Evolutionary conservation across 2,113 vertebrate species (phyloP).

Genomic region (Spizaetus ornatus): DNA sequence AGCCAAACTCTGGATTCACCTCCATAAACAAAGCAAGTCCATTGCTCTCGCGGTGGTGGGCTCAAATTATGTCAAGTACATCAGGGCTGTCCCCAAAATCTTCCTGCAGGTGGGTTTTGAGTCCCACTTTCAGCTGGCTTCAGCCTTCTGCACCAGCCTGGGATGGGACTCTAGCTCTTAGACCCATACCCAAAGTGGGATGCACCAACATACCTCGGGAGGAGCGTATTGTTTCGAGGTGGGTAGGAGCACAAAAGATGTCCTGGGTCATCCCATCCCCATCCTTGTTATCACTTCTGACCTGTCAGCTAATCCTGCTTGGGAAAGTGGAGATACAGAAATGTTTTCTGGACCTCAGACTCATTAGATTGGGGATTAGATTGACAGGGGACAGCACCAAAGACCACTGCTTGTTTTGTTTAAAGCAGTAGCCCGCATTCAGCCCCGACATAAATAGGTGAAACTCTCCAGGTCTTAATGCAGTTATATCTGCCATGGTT

Average conservation of each 20-base stretch:
- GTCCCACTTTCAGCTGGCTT: not conserved
- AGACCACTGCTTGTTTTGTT: not conserved
- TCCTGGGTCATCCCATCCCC: not conserved
- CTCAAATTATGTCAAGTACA: not conserved
- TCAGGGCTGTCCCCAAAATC: not conserved
- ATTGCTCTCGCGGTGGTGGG: not conserved
- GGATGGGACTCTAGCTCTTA: not conserved
- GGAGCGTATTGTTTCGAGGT: not conserved
- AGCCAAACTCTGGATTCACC: not conserved
- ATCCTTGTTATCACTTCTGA: not conserved
- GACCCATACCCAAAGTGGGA: not conserved
- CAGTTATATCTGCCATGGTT: not conserved
- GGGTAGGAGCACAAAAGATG: not conserved
- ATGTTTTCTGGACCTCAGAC: not conserved
- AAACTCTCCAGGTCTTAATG: not conserved
- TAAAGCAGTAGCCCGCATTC: not conserved
- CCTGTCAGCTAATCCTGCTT: not conserved
- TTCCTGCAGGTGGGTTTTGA: not conserved
- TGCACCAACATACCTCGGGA: not conserved
- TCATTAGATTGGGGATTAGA: not conserved
- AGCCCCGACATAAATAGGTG: not conserved
- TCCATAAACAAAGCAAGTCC: conserved; percentile 56
- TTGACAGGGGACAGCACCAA: not conserved
- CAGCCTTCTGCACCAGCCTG: not conserved
- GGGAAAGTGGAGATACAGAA: not conserved